Conservation (phyloP, 2,113 vertebrate genomes). For the Amphiprion percula region DNA sequence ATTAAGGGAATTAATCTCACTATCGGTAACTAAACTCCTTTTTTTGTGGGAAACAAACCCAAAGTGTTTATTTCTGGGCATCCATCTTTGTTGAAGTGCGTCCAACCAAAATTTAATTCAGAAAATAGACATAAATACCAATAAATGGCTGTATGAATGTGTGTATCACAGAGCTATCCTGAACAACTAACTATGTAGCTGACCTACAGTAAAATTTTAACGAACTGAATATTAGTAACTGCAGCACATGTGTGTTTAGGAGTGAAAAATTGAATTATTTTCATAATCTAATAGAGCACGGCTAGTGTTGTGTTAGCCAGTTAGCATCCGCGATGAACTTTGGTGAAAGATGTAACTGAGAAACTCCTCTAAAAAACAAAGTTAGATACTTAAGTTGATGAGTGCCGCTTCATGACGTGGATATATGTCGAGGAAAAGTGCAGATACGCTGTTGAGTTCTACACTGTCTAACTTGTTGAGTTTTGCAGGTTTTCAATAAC, state of each 20-base stretch:
- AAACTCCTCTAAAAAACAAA: not conserved
- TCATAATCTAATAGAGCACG: not conserved
- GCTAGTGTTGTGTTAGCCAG: constrained; percentile 27
- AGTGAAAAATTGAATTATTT: not conserved
- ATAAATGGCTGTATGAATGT: no score
- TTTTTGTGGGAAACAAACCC: not conserved
- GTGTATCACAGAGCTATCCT: no score
- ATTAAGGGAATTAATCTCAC: not conserved
- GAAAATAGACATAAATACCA: no score
- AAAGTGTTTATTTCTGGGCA: no score
- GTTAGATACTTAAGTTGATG: not conserved
- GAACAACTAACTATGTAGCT: no score
- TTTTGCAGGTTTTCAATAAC: not conserved
- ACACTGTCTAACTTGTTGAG: fast-evolving
- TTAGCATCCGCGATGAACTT: constrained; percentile 2
- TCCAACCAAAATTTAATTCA: no score
- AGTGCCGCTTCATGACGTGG: no score
- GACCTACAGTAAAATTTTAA: no score
- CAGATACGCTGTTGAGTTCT: not conserved
- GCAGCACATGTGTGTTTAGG: not conserved
- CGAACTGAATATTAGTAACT: no score
- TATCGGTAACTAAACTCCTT: not conserved
- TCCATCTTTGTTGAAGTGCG: no score
- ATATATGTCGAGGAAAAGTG: fast-evolving
- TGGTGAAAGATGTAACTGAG: not conserved